phyloP scores from a whole-genome alignment of 2,888 invertebrate genomes.

The Dolichomitus sp. region DNA sequence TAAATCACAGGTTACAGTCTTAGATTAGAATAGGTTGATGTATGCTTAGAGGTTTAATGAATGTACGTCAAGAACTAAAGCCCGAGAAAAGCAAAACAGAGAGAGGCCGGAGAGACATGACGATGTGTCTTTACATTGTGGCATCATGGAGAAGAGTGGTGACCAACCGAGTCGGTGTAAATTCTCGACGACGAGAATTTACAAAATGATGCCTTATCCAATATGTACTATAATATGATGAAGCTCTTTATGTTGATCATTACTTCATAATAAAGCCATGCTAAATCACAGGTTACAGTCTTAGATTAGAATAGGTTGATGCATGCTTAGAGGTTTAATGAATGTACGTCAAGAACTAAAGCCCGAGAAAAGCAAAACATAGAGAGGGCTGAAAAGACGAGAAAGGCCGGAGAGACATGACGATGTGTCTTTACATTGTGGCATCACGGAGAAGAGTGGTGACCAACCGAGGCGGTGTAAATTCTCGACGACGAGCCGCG shows the following conservation, averaged over 20 bases:
- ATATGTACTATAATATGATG: neutral
- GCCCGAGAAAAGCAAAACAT: neutral
- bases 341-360: neutral
- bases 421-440: conserved; percentile 54
- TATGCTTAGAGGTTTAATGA: neutral
- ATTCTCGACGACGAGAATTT: conserved; percentile 62
- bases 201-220: neutral
- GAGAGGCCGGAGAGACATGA: neutral
- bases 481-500: conserved; percentile 59
- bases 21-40: neutral
- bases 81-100: neutral
- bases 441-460: conserved; percentile 55
- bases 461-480: conserved; percentile 66
- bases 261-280: neutral
- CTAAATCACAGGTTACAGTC: neutral
- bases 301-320: neutral
- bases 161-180: conserved; percentile 66
- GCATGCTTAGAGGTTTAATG: neutral
- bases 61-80: neutral
- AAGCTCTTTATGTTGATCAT: neutral
- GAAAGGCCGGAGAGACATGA: neutral
- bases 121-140: conserved; percentile 54
- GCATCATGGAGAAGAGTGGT: conserved; percentile 55
- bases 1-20: neutral
- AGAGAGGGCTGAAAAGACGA: neutral